phyloP scores from a whole-genome alignment of 1,140 invertebrate species.

The Nixonia krombeini region DNA sequence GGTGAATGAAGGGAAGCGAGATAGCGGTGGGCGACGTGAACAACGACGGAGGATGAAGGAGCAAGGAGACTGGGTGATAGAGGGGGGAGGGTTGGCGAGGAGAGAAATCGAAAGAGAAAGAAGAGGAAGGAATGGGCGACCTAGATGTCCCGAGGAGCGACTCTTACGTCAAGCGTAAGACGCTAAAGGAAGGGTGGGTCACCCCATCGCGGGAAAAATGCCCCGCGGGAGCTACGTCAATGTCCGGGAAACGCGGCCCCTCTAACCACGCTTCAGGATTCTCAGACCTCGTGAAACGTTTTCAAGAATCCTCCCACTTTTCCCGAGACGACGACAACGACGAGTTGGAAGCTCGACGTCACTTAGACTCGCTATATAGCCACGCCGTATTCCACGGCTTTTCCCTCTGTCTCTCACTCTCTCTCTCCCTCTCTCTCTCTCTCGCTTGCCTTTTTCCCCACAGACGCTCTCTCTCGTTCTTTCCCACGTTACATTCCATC shows the following conservation, averaged over 20 bases:
- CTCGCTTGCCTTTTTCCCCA: too few relatives aligned
- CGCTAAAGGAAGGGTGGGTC: slow-evolving; percentile 49
- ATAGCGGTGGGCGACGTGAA: slow-evolving; percentile 12
- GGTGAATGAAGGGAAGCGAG: slow-evolving; percentile 16
- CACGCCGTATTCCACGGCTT: slow-evolving; percentile 39
- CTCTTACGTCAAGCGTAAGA: slow-evolving; percentile 55
- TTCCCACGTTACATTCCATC: slow-evolving; percentile 21
- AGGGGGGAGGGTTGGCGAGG: too few relatives aligned
- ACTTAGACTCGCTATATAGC: slow-evolving; percentile 39
- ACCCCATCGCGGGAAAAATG: slow-evolving; percentile 61
- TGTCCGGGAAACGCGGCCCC: slow-evolving; percentile 56
- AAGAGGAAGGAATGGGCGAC: slow-evolving; percentile 3
- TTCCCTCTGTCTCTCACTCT: too few relatives aligned
- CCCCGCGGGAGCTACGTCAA: slow-evolving; percentile 67
- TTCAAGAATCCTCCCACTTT: slow-evolving; percentile 50
- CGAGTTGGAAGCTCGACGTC: slow-evolving; percentile 51
- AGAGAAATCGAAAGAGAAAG: slow-evolving; percentile 10
- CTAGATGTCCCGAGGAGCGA: slow-evolving; percentile 10
- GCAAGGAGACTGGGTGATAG: not conserved
- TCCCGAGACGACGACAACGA: slow-evolving; percentile 38
- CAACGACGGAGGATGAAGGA: slow-evolving; percentile 8
- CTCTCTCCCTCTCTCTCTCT: slow-evolving; percentile 6
- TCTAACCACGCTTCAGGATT: slow-evolving; percentile 17
- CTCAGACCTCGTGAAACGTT: slow-evolving; percentile 41
- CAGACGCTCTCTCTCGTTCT: too few relatives aligned